A percentile compares a stretch with the other conserved stretches of the same genome.
phyloP scores from a whole-genome alignment of 1,140 invertebrate genomes.

The Temnothorax nylanderi region DNA sequence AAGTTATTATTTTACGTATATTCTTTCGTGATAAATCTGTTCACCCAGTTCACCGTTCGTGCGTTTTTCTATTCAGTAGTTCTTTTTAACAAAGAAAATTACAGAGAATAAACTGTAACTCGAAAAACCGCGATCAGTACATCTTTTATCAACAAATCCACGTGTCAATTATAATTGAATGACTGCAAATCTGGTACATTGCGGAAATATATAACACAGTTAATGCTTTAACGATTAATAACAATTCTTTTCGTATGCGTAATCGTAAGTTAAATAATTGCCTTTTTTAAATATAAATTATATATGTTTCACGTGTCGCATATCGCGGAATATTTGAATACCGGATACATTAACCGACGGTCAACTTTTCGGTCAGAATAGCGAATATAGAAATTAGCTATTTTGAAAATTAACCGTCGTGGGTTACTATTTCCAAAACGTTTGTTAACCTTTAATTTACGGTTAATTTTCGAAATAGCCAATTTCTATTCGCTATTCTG shows the following conservation, averaged over 20 bases:
- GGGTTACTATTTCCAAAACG: no score
- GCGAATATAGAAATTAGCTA: no score
- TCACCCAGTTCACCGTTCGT: neutral
- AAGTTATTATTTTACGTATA: slow-evolving; percentile 76
- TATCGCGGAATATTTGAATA: no score
- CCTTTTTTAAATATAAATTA: neutral
- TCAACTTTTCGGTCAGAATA: no score
- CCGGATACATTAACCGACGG: no score
- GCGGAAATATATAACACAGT: neutral
- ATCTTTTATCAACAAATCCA: neutral
- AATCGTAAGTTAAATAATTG: neutral
- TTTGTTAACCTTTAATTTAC: no score
- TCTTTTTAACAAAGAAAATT: neutral
- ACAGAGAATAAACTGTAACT: neutral
- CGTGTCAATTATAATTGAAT: neutral
- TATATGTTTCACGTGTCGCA: no score
- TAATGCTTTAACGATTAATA: neutral
- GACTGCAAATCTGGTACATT: neutral
- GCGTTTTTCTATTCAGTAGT: neutral
- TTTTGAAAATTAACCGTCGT: no score
- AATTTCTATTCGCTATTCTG: no score
- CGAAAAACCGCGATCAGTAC: no score
- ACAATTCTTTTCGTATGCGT: neutral
- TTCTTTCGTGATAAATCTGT: slow-evolving; percentile 29
- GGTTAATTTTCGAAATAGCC: no score